phyloP scores from a whole-genome alignment of 2,888 invertebrate species.

The Belgica antarctica region DNA sequence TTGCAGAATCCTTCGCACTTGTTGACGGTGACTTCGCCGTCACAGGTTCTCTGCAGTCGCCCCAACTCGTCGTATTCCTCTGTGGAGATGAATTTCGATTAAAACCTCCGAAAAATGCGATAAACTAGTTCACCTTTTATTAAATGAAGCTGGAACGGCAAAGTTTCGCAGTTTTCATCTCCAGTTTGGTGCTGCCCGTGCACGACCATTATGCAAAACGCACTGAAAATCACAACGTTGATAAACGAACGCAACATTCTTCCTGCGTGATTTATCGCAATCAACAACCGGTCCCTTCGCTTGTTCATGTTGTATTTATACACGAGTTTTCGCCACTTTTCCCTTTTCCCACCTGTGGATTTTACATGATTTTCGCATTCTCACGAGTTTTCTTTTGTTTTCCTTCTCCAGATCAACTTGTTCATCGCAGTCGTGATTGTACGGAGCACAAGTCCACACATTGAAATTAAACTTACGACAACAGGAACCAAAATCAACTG shows the following conservation, averaged over 20 bases:
- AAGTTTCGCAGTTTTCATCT: slow-evolving; percentile 80
- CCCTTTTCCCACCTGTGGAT: slow-evolving; percentile 11
- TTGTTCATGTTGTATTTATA: slow-evolving; percentile 8
- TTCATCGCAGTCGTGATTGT: background rate
- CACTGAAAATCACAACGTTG: slow-evolving; percentile 11
- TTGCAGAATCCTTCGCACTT: slow-evolving; percentile 92
- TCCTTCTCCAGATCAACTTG: background rate
- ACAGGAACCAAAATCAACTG: background rate
- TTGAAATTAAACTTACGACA: background rate
- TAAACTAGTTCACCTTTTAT: slow-evolving; percentile 66
- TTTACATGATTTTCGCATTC: slow-evolving; percentile 34
- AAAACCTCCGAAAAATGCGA: background rate
- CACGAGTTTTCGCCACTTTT: background rate
- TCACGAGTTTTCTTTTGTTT: slow-evolving; percentile 23
- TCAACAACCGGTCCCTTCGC: background rate
- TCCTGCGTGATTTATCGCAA: background rate
- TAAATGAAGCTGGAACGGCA: slow-evolving; percentile 81
- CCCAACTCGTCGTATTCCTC: slow-evolving; percentile 88
- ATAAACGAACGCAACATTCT: slow-evolving; percentile 17
- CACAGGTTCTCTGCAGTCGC: slow-evolving; percentile 79
- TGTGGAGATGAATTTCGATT: slow-evolving; percentile 51
- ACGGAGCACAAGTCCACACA: background rate
- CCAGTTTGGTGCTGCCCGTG: slow-evolving; percentile 47
- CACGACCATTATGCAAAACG: background rate
- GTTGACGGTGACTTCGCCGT: slow-evolving; percentile 83